A percentile compares a stretch with the other conserved stretches of the same genome.
These are phyloP conservation scores for Thunnus maccoyii DNA, from an alignment of 2,113 vertebrate genomes.

Conservation along the genomic window DNA sequence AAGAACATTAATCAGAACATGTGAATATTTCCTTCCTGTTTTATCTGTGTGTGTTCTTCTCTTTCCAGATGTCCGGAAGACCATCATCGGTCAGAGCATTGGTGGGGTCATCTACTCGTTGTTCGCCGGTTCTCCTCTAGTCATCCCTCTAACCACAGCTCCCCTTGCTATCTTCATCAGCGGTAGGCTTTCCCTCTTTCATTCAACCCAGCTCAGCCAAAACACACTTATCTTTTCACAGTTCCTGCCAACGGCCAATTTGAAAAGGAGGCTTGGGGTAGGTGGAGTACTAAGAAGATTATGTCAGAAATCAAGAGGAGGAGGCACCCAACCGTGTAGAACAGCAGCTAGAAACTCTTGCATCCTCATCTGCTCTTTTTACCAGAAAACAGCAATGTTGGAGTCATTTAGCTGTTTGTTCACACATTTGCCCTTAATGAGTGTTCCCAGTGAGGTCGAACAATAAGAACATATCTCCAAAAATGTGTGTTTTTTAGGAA, in stretches of 20 bases:
- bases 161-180: conserved; percentile 97
- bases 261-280: conserved; percentile 34
- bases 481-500: conserved; percentile 14
- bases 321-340: conserved; percentile 35
- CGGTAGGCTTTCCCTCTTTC: conserved; percentile 81
- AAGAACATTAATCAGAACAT: conserved; percentile 10
- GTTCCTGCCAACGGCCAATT: conserved; percentile 7
- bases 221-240: conserved; percentile 35
- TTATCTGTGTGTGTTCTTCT: conserved; percentile 34
- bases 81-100: conserved; percentile 95
- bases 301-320: conserved; percentile 54
- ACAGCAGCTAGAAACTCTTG: conserved; percentile 13
- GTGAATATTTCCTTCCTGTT: conserved; percentile 11
- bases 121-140: conserved; percentile 95
- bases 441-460: conserved; percentile 28
- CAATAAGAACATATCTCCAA: conserved; percentile 23
- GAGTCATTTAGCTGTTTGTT: conserved; percentile 35
- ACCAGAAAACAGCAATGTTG: conserved; percentile 14
- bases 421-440: conserved; percentile 29
- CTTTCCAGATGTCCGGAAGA: conserved; percentile 93
- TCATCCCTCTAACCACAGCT: conserved; percentile 95
- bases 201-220: conserved; percentile 23
- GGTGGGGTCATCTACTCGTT: conserved; percentile 95
- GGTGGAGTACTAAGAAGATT: conserved; percentile 56
- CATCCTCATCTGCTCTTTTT: conserved; percentile 38